Base-by-base conservation (phyloP, 1,140 invertebrate species). In the Bombus waltoni region DNA sequence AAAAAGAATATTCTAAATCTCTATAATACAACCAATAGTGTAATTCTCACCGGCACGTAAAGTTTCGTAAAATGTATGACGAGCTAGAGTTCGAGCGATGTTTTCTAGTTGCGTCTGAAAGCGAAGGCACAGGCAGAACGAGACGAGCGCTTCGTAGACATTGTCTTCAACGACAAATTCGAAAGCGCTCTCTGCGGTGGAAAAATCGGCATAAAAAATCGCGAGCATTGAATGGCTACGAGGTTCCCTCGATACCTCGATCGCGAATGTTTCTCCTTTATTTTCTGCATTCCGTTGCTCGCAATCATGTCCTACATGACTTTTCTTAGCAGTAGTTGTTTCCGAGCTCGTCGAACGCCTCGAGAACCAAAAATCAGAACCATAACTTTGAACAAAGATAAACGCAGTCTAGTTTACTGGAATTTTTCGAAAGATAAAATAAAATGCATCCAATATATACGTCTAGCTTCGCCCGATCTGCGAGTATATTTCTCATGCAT, bases 381-480 rank as follows among this genome's bases (percentile, higher is more conserved):
- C 44, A 44, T 42, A 77, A 68, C 73, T 76, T 83, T 83, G 77
- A 76, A 53, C 22, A 44, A 40, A 77, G 73, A 68, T 44, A 83
- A 77, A 77, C 42, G 73, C 18, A 40, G 22, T 53, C 62, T 28
- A 42, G 44, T 70, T 76, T 42, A 32, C 57, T 9, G 13, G 28
- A n/a, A 57, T 57, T 15, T n/a, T 13, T 4, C 35, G 42, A 57
- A 57, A 62, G 38, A 72, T 57, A 40, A 81, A 40, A 38, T 62
- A 40, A 42, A n/a, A 15, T 32, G 18, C 15, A 28, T 11, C 10
- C 28, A 15, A 28, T 40, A 11, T 40, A 6, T 3, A 10, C 4
- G 13, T 1, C 47, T 47, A 18, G 15, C 47, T 53, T 22, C 18
- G 47, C 6, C 47, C 11, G 25, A n/a, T 66, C 5, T 66, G 15